Evolutionary conservation across 2,797 vertebrate species (phyloP), one percentile per base, ranked within the genome.

Genomic region (Serranus cabrilla): DNA sequence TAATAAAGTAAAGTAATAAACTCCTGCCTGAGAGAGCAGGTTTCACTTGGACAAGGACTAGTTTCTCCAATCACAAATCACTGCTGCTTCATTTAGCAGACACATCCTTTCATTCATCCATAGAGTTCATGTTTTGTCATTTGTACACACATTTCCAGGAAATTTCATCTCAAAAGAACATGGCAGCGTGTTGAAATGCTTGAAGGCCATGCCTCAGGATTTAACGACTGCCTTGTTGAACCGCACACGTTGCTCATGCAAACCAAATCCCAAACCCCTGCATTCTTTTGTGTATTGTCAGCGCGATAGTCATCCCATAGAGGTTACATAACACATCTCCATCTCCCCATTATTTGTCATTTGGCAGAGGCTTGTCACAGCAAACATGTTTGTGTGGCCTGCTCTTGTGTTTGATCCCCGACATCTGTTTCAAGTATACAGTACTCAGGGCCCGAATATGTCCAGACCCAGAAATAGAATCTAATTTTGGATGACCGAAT

Each of bases 371-470:
- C 87, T 76, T 80, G 88, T 91, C 88, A 88, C 90, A 83, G 89
- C 87, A 85, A 88, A 91, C 90, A 88, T 90, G 91, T 89, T 89
- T 86, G 83, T 87, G 84, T 80, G 85, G 86, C 78, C 63, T 7
- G 61, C 63, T 78, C 71, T 45, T 3, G 37, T 57, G 81, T 91
- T 90, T 90, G 87, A 92, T 88, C 82, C 80, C 23, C 9, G 11
- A 87, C 92, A 91, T 92, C 91, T 93, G 91, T 68, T 93, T 86
- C 74, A 69, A 77, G 81, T 78, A 79, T 67, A 70, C 71, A 71
- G 75, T 27, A 55, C 80, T 81, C 58, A 3, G 23, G 55, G 72
- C 52, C 45, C 14, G 6, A 58, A 77, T 70, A 52, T 25, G 64
- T 80, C 73, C 85, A 61, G 18, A 72, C 66, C 82, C 82, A 78